A percentile compares a stretch with the other conserved stretches of the same genome.
Conservation (phyloP, 2,888 invertebrate species). For the Entomobrya proxima region DNA sequence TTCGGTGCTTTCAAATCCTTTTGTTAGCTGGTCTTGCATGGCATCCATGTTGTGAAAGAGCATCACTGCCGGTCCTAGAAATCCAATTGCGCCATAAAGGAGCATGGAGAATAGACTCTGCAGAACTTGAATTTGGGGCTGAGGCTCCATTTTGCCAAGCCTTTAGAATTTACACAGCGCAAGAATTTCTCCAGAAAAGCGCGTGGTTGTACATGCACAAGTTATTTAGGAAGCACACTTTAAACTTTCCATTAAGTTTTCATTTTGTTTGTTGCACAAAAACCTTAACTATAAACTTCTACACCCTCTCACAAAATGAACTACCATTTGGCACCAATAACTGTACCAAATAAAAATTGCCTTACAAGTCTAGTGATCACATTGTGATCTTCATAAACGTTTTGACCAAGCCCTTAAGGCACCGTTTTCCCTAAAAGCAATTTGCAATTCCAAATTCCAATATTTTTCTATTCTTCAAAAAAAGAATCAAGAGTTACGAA, state of each 20-base stretch:
- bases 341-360: too few relatives aligned
- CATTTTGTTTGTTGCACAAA: background rate
- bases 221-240: background rate
- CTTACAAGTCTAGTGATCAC: background rate
- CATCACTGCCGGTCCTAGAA: conserved; percentile 67
- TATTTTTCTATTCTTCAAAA: background rate
- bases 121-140: conserved; percentile 58
- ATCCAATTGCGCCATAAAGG: conserved; percentile 68
- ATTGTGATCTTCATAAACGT: background rate
- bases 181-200: too few relatives aligned
- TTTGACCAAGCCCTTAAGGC: background rate
- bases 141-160: conserved; percentile 59
- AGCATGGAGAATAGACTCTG: conserved; percentile 63
- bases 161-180: background rate
- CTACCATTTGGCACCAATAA: background rate
- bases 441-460: conserved; percentile 7
- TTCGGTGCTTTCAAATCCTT: conserved; percentile 59
- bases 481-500: background rate
- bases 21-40: conserved; percentile 66
- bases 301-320: background rate
- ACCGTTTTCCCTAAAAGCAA: background rate
- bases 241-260: background rate
- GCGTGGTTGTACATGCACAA: too few relatives aligned
- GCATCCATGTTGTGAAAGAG: conserved; percentile 65
- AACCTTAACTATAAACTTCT: background rate